Conservation (phyloP, 2,113 vertebrate species). For the Labeo catla region DNA sequence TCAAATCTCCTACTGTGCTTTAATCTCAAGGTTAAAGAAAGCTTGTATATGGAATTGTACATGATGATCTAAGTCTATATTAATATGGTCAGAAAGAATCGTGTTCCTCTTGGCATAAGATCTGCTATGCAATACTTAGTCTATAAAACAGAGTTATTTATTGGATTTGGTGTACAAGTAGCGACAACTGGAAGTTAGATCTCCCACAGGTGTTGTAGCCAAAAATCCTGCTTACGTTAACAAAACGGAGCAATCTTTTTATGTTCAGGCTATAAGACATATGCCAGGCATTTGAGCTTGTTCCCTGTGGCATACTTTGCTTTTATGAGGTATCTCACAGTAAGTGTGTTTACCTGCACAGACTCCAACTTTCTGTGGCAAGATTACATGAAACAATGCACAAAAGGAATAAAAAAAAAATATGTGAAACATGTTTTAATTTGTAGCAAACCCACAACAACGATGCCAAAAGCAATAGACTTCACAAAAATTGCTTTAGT, state of each 20-base stretch:
- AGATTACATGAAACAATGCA: too few relatives aligned
- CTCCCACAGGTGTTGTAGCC: neutral
- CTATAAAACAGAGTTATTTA: neutral
- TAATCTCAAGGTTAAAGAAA: conserved; percentile 22
- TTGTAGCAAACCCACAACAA: too few relatives aligned
- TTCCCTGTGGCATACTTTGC: neutral
- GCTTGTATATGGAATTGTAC: neutral
- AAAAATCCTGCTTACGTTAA: neutral
- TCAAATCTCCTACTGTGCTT: neutral
- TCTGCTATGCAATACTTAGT: neutral
- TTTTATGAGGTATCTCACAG: neutral
- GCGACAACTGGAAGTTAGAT: neutral
- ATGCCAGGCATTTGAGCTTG: neutral
- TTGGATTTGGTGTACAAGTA: neutral
- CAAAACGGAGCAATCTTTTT: neutral
- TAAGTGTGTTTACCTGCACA: neutral
- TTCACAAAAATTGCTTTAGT: neutral
- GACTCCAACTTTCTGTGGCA: neutral
- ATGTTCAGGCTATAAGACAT: neutral
- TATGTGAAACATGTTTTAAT: too few relatives aligned
- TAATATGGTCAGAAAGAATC: neutral
- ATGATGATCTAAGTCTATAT: neutral
- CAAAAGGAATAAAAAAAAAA: too few relatives aligned
- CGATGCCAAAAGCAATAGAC: too few relatives aligned
- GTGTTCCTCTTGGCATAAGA: neutral